phyloP scores from a whole-genome alignment of 2,113 vertebrate species.

The Pontoporia blainvillei region DNA sequence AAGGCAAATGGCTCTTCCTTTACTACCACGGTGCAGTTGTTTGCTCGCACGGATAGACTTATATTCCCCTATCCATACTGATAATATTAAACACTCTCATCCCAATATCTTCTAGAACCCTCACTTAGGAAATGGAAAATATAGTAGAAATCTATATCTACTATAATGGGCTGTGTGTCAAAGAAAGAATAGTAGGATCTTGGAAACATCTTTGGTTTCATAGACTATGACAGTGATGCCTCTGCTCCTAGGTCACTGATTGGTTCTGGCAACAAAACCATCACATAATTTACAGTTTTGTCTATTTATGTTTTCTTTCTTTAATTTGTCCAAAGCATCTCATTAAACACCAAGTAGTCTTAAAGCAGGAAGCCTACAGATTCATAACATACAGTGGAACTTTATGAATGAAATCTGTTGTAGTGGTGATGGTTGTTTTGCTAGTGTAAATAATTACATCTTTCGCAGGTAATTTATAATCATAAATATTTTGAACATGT shows the following conservation, averaged over 20 bases:
- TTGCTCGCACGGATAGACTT: not conserved
- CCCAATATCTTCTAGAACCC: not conserved
- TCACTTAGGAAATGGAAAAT: not conserved
- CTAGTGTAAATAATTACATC: not conserved
- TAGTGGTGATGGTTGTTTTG: not conserved
- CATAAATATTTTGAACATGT: not conserved
- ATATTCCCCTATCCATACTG: not conserved
- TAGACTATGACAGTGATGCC: conserved; percentile 14
- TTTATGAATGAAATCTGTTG: not conserved
- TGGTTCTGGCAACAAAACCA: conserved; percentile 21
- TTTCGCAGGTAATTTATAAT: not conserved
- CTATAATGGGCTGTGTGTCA: not conserved
- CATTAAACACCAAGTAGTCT: not conserved
- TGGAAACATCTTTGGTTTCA: not conserved
- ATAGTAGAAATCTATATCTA: not conserved
- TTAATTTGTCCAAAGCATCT: not conserved
- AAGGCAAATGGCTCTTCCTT: not conserved
- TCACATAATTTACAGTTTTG: conserved; percentile 1
- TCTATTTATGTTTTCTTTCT: conserved; percentile 28
- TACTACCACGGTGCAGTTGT: not conserved
- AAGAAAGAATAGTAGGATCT: not conserved
- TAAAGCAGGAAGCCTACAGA: not conserved
- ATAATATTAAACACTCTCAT: not conserved
- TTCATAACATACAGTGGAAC: not conserved
- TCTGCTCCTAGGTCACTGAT: conserved; percentile 50